Evolutionary conservation across 2,113 vertebrate genomes (phyloP), one percentile per base, ranked within the genome.

Genomic region (Phodopus roborovskii): DNA sequence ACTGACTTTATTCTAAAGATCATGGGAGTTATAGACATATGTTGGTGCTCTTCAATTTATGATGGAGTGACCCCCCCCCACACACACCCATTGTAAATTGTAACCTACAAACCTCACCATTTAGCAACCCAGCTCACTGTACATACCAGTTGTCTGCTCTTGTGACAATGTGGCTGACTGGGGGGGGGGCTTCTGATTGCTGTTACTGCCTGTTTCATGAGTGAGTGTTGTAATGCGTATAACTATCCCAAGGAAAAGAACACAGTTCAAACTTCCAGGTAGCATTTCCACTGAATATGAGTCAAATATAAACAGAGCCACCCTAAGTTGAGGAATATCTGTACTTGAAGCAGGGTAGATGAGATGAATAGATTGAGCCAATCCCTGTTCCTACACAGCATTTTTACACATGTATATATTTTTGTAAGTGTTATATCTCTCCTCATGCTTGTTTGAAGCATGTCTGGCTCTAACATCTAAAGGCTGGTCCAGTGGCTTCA

Each of bases 1-100:
- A 13, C 16, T 50, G 70, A 90, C 79, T 96, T 93, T 73, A 93
- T 74, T 58, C 39, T 66, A 33, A 91, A 86, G 81, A 28, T 86
- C 17, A 84, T 20, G 82, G 75, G 73, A 75, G 9, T 26, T 87
- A n/a, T 28, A 28, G 74, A 45, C 58, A 33, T n/a, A n/a, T 48
- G 74, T 22, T 81, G 64, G 74, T 60, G 15, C 15, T 53, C 68
- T n/a, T 89, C 13, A 48, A 45, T 26, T 83, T 83, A 79, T 11
- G 48, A 53, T 53, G 30, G 30, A 79, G 4, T 53, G 33, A 22
- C 0, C 8, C 6, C 64, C 30, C 10, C n/a, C 45, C 45, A 45
- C 45, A 45, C 24, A 36, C 8, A 75, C 19, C 45, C n/a, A 11
- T 11, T 3, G 28, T 75, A 77, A 84, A 28, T 53, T 64, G 53